phyloP scores from a whole-genome alignment of 2,888 invertebrate genomes.

The Trypoxylon attenuatum region DNA sequence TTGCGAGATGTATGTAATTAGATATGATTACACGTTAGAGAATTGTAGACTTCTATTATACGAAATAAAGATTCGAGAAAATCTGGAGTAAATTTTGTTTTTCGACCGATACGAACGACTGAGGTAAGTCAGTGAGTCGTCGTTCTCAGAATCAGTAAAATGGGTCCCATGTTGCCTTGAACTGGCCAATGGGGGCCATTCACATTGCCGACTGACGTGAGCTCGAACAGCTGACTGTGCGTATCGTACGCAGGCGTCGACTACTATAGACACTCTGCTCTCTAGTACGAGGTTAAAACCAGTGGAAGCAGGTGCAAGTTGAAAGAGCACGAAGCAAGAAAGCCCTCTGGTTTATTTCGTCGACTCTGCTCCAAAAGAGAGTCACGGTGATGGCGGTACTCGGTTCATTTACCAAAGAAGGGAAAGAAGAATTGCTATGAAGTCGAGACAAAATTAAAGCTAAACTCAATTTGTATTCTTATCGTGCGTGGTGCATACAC shows the following conservation, averaged over 20 bases:
- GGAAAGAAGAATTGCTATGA: too few relatives aligned
- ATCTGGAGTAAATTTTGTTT: not conserved
- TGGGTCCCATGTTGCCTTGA: not conserved
- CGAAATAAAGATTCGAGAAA: not conserved
- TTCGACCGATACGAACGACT: too few relatives aligned
- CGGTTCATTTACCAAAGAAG: not conserved
- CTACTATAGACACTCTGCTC: too few relatives aligned
- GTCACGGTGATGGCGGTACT: not conserved
- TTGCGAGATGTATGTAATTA: not conserved
- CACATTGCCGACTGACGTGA: not conserved
- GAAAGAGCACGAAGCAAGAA: not conserved
- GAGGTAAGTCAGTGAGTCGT: too few relatives aligned
- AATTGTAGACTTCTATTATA: not conserved
- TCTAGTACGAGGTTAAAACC: too few relatives aligned
- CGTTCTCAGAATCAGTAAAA: conserved; percentile 3
- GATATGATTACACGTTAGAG: not conserved
- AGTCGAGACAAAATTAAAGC: too few relatives aligned
- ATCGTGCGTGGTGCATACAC: too few relatives aligned
- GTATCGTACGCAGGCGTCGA: not conserved
- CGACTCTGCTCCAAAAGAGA: too few relatives aligned
- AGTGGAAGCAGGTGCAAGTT: too few relatives aligned
- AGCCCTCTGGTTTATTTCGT: not conserved
- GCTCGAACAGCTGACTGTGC: not conserved
- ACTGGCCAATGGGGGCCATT: not conserved
- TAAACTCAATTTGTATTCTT: too few relatives aligned